phyloP scores from a whole-genome alignment of 2,888 invertebrate genomes.

The Cephonodes hylas region DNA sequence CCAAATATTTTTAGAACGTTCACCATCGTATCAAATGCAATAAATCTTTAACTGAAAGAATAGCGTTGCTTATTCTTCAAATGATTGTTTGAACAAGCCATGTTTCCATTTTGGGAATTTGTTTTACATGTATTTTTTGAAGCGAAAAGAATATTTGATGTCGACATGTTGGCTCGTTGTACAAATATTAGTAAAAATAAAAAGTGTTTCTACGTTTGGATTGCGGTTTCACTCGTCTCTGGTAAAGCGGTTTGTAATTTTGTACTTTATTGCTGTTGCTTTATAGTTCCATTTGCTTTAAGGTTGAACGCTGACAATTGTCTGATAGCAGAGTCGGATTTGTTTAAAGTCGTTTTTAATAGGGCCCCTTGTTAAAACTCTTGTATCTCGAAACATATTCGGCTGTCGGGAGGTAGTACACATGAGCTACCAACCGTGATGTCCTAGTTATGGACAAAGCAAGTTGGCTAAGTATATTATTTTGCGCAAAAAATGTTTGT shows the following conservation, averaged over 20 bases:
- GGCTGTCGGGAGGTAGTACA: too few relatives aligned
- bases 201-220: constrained; percentile 2
- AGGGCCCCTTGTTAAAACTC: neutral
- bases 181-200: constrained; percentile 3
- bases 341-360: neutral
- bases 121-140: constrained; percentile 2
- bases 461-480: too few relatives aligned
- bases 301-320: neutral
- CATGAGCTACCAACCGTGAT: too few relatives aligned
- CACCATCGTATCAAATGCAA: neutral
- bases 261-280: neutral
- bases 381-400: neutral
- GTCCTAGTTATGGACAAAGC: too few relatives aligned
- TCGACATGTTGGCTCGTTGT: neutral
- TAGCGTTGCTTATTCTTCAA: neutral
- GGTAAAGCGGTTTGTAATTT: neutral
- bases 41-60: neutral
- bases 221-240: neutral
- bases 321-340: neutral
- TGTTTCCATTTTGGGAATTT: constrained; percentile 6
- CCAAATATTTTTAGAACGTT: neutral
- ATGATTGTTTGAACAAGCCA: constrained; percentile 3
- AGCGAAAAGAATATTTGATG: constrained; percentile 4
- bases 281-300: neutral
- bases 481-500: too few relatives aligned